Conservation (phyloP, 1,140 invertebrate genomes). For the Micrasema longulum region DNA sequence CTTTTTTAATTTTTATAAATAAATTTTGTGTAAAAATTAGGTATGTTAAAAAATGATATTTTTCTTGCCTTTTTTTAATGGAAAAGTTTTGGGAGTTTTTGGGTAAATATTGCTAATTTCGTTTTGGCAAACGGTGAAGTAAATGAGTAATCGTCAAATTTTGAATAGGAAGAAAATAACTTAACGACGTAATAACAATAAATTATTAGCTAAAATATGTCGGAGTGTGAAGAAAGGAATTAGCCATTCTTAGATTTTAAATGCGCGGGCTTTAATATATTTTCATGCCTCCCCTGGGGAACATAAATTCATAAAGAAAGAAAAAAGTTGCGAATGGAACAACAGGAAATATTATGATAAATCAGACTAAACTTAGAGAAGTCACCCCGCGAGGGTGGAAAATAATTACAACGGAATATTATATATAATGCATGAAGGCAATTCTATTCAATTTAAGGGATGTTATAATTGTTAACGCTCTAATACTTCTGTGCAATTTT, state of each 20-base stretch:
- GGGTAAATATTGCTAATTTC: too few relatives aligned
- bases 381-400: constrained; percentile 29
- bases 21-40: too few relatives aligned
- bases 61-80: too few relatives aligned
- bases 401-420: constrained; percentile 26
- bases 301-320: constrained; percentile 53
- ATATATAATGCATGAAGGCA: constrained; percentile 11
- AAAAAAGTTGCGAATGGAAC: constrained; percentile 41
- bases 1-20: too few relatives aligned
- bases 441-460: constrained; percentile 35
- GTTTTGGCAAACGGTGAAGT: too few relatives aligned
- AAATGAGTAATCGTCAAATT: constrained; percentile 1
- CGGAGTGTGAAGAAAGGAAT: constrained; percentile 34
- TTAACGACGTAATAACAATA: constrained; percentile 45
- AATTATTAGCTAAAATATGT: constrained; percentile 48
- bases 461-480: not conserved
- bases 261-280: constrained; percentile 50
- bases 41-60: too few relatives aligned
- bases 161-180: constrained; percentile 1
- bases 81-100: too few relatives aligned
- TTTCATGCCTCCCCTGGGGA: constrained; percentile 50
- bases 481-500: too few relatives aligned
- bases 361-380: constrained; percentile 26
- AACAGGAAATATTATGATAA: constrained; percentile 48
- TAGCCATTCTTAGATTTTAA: constrained; percentile 50